Conservation (phyloP, 2,113 vertebrate species). For the Callaeas wilsoni region DNA sequence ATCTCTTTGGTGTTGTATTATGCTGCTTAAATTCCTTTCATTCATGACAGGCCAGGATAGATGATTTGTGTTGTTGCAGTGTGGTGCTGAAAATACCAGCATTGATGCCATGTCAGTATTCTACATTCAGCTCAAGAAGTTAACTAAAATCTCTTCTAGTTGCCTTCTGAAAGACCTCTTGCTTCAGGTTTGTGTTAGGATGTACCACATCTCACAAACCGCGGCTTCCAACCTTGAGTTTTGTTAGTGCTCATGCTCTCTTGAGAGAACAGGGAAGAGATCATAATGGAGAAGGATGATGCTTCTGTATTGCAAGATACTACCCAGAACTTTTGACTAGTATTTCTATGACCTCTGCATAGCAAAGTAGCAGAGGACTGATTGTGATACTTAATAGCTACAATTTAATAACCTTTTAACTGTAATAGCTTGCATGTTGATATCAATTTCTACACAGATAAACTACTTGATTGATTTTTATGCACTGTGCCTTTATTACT, state of each 20-base stretch:
- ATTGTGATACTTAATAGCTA: neutral
- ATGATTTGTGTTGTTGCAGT: neutral
- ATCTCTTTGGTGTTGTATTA: rapidly evolving
- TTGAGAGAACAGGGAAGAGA: neutral
- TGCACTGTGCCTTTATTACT: neutral
- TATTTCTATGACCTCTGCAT: neutral
- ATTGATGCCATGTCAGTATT: rapidly evolving
- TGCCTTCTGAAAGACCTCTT: neutral
- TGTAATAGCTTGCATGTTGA: neutral
- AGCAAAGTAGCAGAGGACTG: neutral
- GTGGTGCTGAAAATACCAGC: neutral
- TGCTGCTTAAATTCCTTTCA: neutral
- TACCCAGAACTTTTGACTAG: neutral
- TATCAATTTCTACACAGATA: neutral
- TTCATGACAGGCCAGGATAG: neutral
- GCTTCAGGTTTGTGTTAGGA: neutral
- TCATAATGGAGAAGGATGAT: neutral
- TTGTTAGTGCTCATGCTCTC: neutral
- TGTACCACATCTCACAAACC: rapidly evolving
- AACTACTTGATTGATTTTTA: neutral
- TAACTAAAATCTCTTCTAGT: neutral
- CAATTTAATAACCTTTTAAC: neutral
- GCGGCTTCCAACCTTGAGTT: neutral
- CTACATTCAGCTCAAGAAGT: neutral
- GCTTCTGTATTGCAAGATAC: neutral